These are phyloP conservation scores for Portunus trituberculatus DNA, from an alignment of 1,140 invertebrate genomes.

Conservation along the genomic window DNA sequence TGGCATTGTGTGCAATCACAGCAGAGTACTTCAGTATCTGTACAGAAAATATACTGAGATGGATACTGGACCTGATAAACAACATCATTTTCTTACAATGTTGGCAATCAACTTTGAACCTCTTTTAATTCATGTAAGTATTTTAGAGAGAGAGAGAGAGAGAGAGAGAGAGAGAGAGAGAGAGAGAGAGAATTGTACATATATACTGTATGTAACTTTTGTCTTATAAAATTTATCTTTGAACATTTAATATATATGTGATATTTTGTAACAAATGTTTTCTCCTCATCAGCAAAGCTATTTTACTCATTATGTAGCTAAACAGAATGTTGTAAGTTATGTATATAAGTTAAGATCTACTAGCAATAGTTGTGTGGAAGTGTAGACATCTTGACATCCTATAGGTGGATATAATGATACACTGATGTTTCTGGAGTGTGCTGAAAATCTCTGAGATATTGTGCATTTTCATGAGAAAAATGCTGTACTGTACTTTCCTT, in stretches of 20 bases:
- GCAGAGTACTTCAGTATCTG: slow-evolving; percentile 78
- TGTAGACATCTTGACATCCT: not conserved
- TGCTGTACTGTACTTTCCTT: not conserved
- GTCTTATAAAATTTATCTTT: not conserved
- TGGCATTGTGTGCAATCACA: slow-evolving; percentile 79
- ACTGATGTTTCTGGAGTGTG: not conserved
- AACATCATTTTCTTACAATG: slow-evolving; percentile 60
- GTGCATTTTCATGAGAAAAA: not conserved
- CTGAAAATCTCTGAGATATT: not conserved
- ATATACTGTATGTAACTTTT: not conserved
- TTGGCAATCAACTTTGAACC: slow-evolving; percentile 64
- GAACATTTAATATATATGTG: not conserved
- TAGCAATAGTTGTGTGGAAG: not conserved
- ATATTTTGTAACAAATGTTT: not conserved
- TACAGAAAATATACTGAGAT: slow-evolving; percentile 46
- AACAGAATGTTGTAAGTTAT: no score
- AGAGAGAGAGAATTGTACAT: not conserved
- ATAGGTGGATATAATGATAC: not conserved
- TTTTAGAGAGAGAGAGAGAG: no score
- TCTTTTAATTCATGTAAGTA: slow-evolving; percentile 61
- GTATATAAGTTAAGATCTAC: not conserved
- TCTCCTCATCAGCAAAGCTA: not conserved
- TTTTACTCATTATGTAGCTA: no score
- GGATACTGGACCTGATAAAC: slow-evolving; percentile 25
- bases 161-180: not conserved